Conservation (phyloP, 2,888 invertebrate genomes). For the Folsomia manolachei region DNA sequence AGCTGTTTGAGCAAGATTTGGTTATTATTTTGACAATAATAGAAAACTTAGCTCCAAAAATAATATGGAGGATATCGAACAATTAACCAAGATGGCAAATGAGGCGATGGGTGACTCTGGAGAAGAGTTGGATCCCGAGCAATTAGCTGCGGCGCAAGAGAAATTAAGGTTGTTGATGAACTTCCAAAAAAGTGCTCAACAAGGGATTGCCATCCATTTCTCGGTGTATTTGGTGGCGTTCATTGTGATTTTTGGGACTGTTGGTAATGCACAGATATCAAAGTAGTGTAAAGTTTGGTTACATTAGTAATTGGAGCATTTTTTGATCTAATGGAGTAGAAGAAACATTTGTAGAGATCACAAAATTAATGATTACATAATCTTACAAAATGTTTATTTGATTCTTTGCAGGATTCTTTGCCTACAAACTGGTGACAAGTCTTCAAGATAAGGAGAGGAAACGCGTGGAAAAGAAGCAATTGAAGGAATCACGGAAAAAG, state of each 20-base stretch:
- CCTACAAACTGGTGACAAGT: constrained; percentile 78
- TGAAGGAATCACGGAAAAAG: constrained; percentile 76
- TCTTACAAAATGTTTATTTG: no score
- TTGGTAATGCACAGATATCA: constrained; percentile 39
- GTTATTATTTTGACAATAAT: neutral
- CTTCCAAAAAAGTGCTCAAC: constrained; percentile 14
- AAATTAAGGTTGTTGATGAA: constrained; percentile 9
- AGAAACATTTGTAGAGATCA: no score
- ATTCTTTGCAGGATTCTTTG: constrained; percentile 74
- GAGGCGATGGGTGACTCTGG: constrained; percentile 12
- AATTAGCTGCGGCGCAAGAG: constrained; percentile 13
- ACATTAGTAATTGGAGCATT: no score
- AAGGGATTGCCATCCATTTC: constrained; percentile 40
- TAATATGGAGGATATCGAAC: constrained; percentile 20
- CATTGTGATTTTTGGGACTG: constrained; percentile 35
- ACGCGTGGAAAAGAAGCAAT: constrained; percentile 75
- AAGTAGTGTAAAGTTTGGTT: neutral
- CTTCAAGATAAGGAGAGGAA: constrained; percentile 72
- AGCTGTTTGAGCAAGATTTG: neutral
- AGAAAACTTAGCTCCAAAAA: no score
- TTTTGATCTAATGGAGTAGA: no score
- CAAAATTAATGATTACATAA: no score
- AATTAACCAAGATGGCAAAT: constrained; percentile 13
- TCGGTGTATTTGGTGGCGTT: constrained; percentile 38
- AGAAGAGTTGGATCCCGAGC: constrained; percentile 26